These are phyloP conservation scores for Linnaemya tessellans DNA, from an alignment of 2,888 invertebrate genomes.

Conservation along the genomic window DNA sequence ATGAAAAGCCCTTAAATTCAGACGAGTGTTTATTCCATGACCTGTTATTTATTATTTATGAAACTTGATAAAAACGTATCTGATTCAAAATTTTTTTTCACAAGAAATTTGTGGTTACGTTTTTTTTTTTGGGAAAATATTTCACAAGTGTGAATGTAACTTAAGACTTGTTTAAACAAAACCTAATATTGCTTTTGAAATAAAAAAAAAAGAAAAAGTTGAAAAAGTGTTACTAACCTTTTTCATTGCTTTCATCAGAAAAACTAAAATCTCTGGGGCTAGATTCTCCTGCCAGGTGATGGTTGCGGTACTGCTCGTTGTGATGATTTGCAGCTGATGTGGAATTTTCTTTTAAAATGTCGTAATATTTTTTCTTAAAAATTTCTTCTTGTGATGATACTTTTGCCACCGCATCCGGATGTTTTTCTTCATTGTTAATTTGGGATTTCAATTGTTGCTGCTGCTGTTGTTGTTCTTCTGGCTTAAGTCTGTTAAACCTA, in stretches of 20 bases:
- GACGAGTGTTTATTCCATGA: no score
- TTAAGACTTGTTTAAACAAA: not conserved
- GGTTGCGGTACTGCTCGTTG: conserved; percentile 38
- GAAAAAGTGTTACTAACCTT: conserved; percentile 49
- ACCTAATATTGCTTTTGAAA: not conserved
- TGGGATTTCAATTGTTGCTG: conserved; percentile 55
- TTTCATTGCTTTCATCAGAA: conserved; percentile 43
- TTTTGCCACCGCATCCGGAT: conserved; percentile 52
- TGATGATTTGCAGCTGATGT: conserved; percentile 35
- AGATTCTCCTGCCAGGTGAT: not conserved
- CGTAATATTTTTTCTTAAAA: conserved; percentile 67
- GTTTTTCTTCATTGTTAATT: conserved; percentile 49
- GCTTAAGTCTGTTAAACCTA: conserved; percentile 56
- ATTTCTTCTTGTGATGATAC: conserved; percentile 62
- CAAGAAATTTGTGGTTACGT: no score
- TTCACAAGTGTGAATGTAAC: no score
- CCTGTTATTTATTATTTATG: no score
- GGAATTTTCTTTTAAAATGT: conserved; percentile 65
- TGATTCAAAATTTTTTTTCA: no score
- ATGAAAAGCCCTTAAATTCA: no score
- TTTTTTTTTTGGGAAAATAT: no score
- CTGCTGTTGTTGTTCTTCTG: conserved; percentile 52
- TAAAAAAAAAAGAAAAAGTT: conserved; percentile 15
- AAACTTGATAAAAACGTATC: no score
- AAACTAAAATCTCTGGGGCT: conserved; percentile 45